Conservation (phyloP, 2,888 invertebrate species). For the Lampropteryx suffumata region DNA sequence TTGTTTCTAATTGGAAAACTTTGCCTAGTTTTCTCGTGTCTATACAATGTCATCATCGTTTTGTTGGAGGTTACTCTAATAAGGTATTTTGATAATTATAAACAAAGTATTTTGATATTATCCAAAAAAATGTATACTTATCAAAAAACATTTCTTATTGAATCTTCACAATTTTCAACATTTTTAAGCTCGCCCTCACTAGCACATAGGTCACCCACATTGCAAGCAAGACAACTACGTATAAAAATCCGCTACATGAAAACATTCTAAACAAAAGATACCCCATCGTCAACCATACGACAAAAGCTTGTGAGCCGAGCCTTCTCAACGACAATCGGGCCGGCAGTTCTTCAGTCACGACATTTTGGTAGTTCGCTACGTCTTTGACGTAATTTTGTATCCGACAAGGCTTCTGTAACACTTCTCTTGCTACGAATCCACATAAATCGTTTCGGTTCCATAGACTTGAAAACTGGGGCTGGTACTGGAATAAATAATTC, state of each 20-base stretch:
- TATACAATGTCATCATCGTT: too few relatives aligned
- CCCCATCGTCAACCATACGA: constrained; percentile 80
- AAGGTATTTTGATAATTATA: neutral
- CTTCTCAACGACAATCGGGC: constrained; percentile 86
- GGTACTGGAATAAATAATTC: constrained; percentile 85
- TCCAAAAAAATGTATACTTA: too few relatives aligned
- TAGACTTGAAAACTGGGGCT: constrained; percentile 83
- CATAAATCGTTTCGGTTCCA: constrained; percentile 86
- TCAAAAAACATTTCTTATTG: constrained; percentile 24
- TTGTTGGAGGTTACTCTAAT: too few relatives aligned
- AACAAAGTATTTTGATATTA: too few relatives aligned
- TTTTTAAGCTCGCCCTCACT: constrained; percentile 70
- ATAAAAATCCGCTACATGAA: constrained; percentile 78
- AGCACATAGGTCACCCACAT: constrained; percentile 77
- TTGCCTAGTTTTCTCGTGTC: too few relatives aligned
- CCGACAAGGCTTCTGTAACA: constrained; percentile 84
- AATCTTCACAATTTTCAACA: constrained; percentile 45
- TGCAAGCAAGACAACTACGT: constrained; percentile 67
- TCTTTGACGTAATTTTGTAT: constrained; percentile 85
- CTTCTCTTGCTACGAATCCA: constrained; percentile 85
- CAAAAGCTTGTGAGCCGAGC: constrained; percentile 85
- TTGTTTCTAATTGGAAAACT: too few relatives aligned
- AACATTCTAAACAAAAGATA: constrained; percentile 77
- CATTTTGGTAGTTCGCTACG: constrained; percentile 77
- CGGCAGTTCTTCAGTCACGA: constrained; percentile 83